Evolutionary conservation across 2,113 vertebrate species (phyloP).

Genomic region (Agelaius phoeniceus): DNA sequence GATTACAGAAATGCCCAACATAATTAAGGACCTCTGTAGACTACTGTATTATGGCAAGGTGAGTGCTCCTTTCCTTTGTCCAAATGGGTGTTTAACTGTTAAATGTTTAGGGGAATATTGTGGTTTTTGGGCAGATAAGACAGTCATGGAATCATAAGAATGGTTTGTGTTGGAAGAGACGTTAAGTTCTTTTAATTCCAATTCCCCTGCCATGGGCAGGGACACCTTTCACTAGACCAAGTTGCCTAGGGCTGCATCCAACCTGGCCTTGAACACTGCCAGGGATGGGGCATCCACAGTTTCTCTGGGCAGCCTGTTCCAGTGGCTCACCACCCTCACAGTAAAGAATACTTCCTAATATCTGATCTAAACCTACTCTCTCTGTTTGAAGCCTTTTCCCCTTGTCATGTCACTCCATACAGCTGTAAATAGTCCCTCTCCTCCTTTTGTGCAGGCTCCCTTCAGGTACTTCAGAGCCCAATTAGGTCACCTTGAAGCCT

Average conservation of each 20-base stretch:
- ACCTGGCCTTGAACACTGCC: background rate
- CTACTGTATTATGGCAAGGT: slow-evolving; percentile 95
- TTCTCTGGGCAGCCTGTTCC: background rate
- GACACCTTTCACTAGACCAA: background rate
- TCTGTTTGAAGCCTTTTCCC: background rate
- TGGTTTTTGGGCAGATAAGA: background rate
- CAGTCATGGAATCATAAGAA: background rate
- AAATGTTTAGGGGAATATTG: background rate
- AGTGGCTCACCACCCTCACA: background rate
- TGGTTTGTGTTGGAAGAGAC: background rate
- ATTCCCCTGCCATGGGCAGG: background rate
- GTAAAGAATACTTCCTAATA: background rate
- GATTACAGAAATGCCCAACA: slow-evolving; percentile 92
- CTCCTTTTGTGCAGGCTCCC: background rate
- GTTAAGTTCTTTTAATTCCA: background rate
- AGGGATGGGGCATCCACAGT: background rate
- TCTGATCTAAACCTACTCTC: background rate
- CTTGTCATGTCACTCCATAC: background rate
- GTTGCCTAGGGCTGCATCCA: background rate
- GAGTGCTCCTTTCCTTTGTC: background rate
- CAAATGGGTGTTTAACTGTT: background rate
- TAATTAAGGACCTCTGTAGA: slow-evolving; percentile 95
- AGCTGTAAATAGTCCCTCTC: background rate
- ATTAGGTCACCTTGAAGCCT: background rate
- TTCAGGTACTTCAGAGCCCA: background rate